Evolutionary conservation across 2,888 invertebrate genomes (phyloP).

Genomic region (Macaria notata): DNA sequence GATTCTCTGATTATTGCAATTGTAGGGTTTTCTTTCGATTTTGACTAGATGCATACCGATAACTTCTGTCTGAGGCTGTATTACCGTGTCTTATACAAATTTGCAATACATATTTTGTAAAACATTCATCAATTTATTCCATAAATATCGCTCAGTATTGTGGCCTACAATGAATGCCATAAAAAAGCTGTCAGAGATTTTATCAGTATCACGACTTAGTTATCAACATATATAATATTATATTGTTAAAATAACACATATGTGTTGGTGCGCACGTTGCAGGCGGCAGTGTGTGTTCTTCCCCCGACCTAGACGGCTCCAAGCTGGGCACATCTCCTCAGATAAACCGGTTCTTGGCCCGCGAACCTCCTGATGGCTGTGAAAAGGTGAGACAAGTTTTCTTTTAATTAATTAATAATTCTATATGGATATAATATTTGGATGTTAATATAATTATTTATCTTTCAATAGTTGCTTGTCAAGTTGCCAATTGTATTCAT

Average conservation of each 20-base stretch:
- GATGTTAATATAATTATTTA: too few species aligned
- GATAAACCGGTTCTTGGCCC: constrained; percentile 91
- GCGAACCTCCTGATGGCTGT: constrained; percentile 95
- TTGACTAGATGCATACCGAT: constrained; percentile 16
- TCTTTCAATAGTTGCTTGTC: too few species aligned
- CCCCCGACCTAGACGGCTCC: constrained; percentile 87
- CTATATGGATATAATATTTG: too few species aligned
- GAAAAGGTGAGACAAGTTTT: constrained; percentile 86
- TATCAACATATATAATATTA: not conserved
- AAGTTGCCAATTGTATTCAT: too few species aligned
- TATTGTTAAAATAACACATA: too few species aligned
- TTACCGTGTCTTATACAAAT: not conserved
- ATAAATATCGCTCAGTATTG: too few species aligned
- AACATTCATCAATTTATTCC: too few species aligned
- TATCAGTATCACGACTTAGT: constrained; percentile 1
- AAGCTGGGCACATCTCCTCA: constrained; percentile 91
- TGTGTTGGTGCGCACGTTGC: constrained; percentile 37
- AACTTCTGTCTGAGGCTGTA: constrained; percentile 8
- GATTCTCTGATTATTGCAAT: constrained; percentile 9
- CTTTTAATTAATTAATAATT: too few species aligned
- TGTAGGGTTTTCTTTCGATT: constrained; percentile 16
- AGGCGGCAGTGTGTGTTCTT: constrained; percentile 90
- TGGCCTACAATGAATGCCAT: too few species aligned
- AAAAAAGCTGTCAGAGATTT: not conserved
- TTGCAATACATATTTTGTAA: not conserved